phyloP scores from a whole-genome alignment of 1,140 invertebrate genomes.

The Zaprionus camerounensis region DNA sequence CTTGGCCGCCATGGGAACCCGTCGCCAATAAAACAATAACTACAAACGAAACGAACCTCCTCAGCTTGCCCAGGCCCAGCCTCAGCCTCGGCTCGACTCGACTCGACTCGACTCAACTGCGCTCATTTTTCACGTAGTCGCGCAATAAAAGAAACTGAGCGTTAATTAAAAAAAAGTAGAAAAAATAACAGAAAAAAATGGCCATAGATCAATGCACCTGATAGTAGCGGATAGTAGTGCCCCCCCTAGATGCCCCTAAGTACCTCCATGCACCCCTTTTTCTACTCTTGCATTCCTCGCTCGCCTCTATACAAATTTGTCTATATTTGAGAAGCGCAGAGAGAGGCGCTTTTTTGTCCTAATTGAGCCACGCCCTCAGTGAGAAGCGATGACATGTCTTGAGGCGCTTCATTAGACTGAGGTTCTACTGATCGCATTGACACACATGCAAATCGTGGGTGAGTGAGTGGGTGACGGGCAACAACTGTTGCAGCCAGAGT shows the following conservation, averaged over 20 bases:
- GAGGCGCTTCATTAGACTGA: slow-evolving; percentile 72
- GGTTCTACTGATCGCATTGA: slow-evolving; percentile 44
- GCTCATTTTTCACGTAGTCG: slow-evolving; percentile 65
- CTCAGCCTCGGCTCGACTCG: neutral
- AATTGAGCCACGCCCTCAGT: slow-evolving; percentile 16
- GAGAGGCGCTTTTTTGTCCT: slow-evolving; percentile 12
- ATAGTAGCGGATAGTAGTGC: slow-evolving; percentile 52
- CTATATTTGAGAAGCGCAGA: neutral
- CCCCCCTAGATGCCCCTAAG: neutral
- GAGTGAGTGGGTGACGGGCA: slow-evolving; percentile 62
- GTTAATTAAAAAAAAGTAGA: slow-evolving; percentile 68
- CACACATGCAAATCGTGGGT: slow-evolving; percentile 58
- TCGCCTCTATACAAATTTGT: neutral
- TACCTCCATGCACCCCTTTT: neutral
- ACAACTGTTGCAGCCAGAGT: slow-evolving; percentile 29
- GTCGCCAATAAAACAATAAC: slow-evolving; percentile 30
- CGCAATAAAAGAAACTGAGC: slow-evolving; percentile 79
- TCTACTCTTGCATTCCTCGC: too few species aligned
- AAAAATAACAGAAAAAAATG: slow-evolving; percentile 57
- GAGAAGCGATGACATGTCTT: slow-evolving; percentile 60
- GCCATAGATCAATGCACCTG: slow-evolving; percentile 82
- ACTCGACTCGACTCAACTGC: neutral
- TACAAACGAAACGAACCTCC: slow-evolving; percentile 7
- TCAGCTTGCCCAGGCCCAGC: neutral
- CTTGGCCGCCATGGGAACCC: slow-evolving; percentile 27